Base-by-base conservation (phyloP, 2,113 vertebrate species). In the Otolemur garnettii region DNA sequence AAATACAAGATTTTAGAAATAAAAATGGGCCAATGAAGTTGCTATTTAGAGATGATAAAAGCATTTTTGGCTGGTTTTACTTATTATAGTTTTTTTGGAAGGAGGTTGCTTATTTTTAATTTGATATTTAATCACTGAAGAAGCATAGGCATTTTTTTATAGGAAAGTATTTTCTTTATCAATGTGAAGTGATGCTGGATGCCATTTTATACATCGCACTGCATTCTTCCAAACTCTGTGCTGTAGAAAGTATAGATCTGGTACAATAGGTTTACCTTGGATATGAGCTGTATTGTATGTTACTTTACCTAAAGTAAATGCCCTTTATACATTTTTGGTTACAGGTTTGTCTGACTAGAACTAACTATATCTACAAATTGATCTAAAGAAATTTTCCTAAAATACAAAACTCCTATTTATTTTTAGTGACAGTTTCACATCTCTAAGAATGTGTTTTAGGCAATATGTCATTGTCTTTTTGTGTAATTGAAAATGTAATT, bases 11-110 rank as follows among this genome's bases (percentile, higher is more conserved):
- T 62, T 94, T 33, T 14, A 88, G 60, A 93, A 93, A 21, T 94
- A 38, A 84, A 97, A 97, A 95, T 75, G 4, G 87, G 45, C 11
- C 50, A 50, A 55, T 60, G 84, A 96, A 96, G 90, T 86, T 81
- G 66, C 26, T 90, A 60, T 72, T 38, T 81, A 4, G 30, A 88
- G 15, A 7, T 35, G 21, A 79, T 45, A 30, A n/a, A 82, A 68
- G 57, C 74, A 33, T 69, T 18, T 33, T 83, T 75, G 55, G 11
- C n/a, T 86, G 66, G 28, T 50, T 22, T 57, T 57, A 45, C 45
- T 94, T 80, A 17, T n/a, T 88, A 91, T 3, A 50, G 2, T 55
- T 91, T 94, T 33, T 30, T 57, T 82, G 13, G 11, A 62, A 68
- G 12, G 6, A 68, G 18, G 50, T 82, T 71, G 82, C 30, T 64